These are phyloP conservation scores for Epizoanthus rinbou DNA, from an alignment of 92 coral and sea anemone species.

Conservation along the genomic window DNA sequence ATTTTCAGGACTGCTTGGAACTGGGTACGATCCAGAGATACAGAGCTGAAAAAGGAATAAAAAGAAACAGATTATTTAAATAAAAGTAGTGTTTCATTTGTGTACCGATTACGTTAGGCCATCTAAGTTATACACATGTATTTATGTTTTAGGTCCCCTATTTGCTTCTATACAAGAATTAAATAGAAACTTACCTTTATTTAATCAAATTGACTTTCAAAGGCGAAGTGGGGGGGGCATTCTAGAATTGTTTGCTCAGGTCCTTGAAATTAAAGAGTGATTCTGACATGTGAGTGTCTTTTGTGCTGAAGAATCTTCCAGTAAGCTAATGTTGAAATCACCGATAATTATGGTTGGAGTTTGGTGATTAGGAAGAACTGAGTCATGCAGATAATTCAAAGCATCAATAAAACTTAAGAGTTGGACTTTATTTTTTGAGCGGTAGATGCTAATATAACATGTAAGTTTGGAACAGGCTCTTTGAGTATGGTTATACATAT, in stretches of 20 bases:
- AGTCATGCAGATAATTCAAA: slow-evolving; percentile 49
- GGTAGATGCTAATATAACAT: slow-evolving; percentile 68
- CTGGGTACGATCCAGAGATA: background rate
- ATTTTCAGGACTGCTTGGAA: slow-evolving; percentile 6
- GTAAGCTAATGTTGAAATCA: slow-evolving; percentile 60
- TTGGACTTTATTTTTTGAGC: slow-evolving; percentile 56
- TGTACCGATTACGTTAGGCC: background rate
- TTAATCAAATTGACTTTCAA: background rate
- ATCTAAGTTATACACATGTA: slow-evolving; percentile 1
- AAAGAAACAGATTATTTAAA: slow-evolving; percentile 15
- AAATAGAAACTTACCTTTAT: background rate
- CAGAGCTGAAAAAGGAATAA: slow-evolving; percentile 9
- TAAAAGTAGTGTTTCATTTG: background rate
- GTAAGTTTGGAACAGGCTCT: slow-evolving; percentile 45
- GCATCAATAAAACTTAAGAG: slow-evolving; percentile 54
- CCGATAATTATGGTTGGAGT: slow-evolving; percentile 53
- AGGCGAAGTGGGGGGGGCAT: background rate
- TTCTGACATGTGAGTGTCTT: slow-evolving; percentile 50
- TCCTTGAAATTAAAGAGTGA: background rate
- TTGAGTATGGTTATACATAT: slow-evolving; percentile 41
- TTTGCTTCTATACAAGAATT: background rate
- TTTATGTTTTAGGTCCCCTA: background rate
- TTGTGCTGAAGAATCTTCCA: slow-evolving; percentile 49
- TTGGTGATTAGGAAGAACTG: slow-evolving; percentile 2
- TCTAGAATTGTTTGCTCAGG: slow-evolving; percentile 19